Base-by-base conservation (phyloP, 92 coral and sea anemone genomes). In the Scolanthus callimorphus region DNA sequence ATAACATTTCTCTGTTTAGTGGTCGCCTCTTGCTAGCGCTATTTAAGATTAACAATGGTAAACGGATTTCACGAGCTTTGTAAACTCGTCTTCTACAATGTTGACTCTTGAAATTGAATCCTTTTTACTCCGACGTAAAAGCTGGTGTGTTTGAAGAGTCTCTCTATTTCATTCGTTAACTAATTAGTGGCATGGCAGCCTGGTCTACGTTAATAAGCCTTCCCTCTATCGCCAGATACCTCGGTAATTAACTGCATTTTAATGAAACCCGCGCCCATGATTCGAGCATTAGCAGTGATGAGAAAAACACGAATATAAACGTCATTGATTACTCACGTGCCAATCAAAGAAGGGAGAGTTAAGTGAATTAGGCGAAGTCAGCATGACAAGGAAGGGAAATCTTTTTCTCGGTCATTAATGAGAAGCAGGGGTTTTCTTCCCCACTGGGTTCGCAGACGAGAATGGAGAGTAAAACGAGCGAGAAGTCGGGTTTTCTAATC, bases 301-400 rank as follows among this genome's bases (percentile, higher is more conserved):
- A n/a, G n/a, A n/a, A n/a, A n/a, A n/a, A n/a, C n/a, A n/a, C n/a
- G n/a, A n/a, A n/a, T n/a, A n/a, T n/a, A n/a, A n/a, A n/a, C 38
- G 49, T n/a, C 27, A 17, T 9, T 31, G 25, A 65, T 65, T 20
- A 54, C 24, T 12, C 62, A 4, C 13, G 19, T 34, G 15, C 73
- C 73, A 66, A 23, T 66, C 4, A 27, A 1, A 51, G 53, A 39
- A 11, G 38, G 27, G 20, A 19, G 39, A 55, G 27, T 39, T 66
- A 66, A 66, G 43, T 29, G 29, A 66, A 66, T 66, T 66, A 66
- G 54, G 39, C 2, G 41, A 54, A 66, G 6, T 34, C 73, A 66
- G 73, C 73, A 11, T 77, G 84, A 65, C 41, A 57, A 20, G 31
- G 51, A 29, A 55, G 83, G 65, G 76, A 69, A 77, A 60, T 61